Base-by-base conservation (phyloP, 2,113 vertebrate genomes). In the Bothrops jararaca region DNA sequence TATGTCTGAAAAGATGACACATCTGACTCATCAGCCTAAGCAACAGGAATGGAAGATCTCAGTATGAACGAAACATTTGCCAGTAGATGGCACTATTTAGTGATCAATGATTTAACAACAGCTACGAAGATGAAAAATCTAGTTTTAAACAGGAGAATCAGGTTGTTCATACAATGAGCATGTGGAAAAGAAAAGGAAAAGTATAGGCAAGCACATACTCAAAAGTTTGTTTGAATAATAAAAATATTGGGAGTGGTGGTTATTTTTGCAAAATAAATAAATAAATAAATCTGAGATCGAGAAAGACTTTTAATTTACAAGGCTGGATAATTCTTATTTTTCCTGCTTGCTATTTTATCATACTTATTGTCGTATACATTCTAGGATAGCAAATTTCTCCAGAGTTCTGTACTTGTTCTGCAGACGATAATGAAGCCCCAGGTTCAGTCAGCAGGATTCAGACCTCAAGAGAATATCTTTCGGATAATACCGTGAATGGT, bases 21-120 rank as follows among this genome's bases (percentile, higher is more conserved):
- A 20, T 18, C 18, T 52, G 29, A 60, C 8, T 80, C 23, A 50
- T 90, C 56, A 29, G 15, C 60, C 69, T 54, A 92, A 69, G 50
- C 58, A 69, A 42, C 18, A 39, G 34, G 7, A 24, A 39, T 0
- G 54, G 0, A 89, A 10, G 34, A 18, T 64, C 24, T 42, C 45
- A 0, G 64, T 3, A 20, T 1, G 91, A 91, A 90, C n/a, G 48
- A 89, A 26, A 89, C 89, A 60, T 90, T 57, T 94, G 94, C 96
- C 97, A 95, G 96, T 94, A 97, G 97, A 23, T 97, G 97, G 97
- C 94, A 90, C 95, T 96, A 94, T 97, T 96, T 54, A 80, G 52
- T 92, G 96, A 90, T 91, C 7, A 86, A 96, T 93, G 23, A 0
- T 52, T 0, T 29, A 29, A 0, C 45, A 92, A 90, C 80, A 64